Evolutionary conservation across 2,797 vertebrate species (phyloP).

Genomic region (Dallia pectoralis): DNA sequence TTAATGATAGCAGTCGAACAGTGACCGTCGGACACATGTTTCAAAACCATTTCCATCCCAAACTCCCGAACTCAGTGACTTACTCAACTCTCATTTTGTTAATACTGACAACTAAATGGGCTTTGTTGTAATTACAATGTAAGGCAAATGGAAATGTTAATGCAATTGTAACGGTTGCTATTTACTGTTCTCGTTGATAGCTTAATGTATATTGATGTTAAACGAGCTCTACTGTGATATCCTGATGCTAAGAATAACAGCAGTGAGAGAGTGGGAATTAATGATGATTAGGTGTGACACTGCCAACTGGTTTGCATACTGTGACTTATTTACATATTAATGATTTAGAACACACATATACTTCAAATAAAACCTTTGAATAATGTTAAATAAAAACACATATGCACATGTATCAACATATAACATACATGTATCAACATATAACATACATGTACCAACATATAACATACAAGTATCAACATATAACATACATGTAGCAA

Average conservation of each 20-base stretch:
- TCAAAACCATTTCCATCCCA: neutral
- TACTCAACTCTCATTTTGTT: neutral
- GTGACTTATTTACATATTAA: no score
- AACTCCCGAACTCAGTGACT: neutral
- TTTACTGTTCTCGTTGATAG: neutral
- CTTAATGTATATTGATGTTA: neutral
- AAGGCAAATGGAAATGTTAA: neutral
- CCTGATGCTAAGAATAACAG: conserved; percentile 7
- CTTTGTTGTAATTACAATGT: neutral
- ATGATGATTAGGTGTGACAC: neutral
- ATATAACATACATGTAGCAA: no score
- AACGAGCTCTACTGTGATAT: neutral
- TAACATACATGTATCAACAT: conserved; percentile 13
- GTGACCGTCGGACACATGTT: neutral
- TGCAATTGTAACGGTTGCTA: neutral
- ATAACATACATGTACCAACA: no score
- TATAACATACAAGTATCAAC: no score
- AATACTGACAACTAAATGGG: neutral
- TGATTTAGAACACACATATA: conserved; percentile 4
- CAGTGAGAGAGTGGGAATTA: neutral
- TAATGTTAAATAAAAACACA: conserved; percentile 33
- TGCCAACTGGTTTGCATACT: conserved; percentile 19
- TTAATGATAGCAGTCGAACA: neutral
- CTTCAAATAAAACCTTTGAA: conserved; percentile 9
- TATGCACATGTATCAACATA: conserved; percentile 18